Base-by-base conservation (phyloP, 2,888 invertebrate species). In the Xanthorhoe spadicearia region DNA sequence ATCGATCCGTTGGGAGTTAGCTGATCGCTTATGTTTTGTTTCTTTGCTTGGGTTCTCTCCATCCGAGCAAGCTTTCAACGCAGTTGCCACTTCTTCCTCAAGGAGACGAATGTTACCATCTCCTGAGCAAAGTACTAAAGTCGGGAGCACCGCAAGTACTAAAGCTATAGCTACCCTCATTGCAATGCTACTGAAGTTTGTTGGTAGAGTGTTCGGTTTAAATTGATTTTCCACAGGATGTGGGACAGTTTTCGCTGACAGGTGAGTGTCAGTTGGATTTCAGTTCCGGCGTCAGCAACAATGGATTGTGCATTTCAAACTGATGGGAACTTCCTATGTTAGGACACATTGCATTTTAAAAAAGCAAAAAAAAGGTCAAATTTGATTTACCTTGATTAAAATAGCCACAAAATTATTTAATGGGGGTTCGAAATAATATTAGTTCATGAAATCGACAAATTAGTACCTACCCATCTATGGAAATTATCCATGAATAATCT, bases 71-170 rank as follows among this genome's bases (percentile, higher is more conserved):
- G 81, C 70, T 61, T 83, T 83, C 50, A 93, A 71, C n/a, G 92
- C 93, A 0, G 72, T 72, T 0, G 84, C 82, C 18, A 93, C 81
- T 72, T 93, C 92, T 61, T 90, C 86, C 77, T 90, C 87, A 17
- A 93, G 72, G n/a, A 93, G 71, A 38, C 83, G 85, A 46, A 92
- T 88, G 72, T 93, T 93, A 0, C 91, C 91, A 46, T 91, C 89
- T 4, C 89, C 86, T 1, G 87, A 73, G 68, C 85, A 83, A 46
- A 74, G 70, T 1, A 82, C 80, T 35, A 87, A 68, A 19, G 74
- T 75, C 3, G 89, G 85, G n/a, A 89, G 63, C 7, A 86, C 56
- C 2, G 81, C 59, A 6, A 86, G 66, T 50, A 83, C 18, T 51
- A 83, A 61, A 15, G 75, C 66, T 38, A 61, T 18, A 51, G 81